Evolutionary conservation across 2,888 invertebrate species (phyloP), one percentile per base, ranked within the genome.

Genomic region (Lasioglossum leucozonium): DNA sequence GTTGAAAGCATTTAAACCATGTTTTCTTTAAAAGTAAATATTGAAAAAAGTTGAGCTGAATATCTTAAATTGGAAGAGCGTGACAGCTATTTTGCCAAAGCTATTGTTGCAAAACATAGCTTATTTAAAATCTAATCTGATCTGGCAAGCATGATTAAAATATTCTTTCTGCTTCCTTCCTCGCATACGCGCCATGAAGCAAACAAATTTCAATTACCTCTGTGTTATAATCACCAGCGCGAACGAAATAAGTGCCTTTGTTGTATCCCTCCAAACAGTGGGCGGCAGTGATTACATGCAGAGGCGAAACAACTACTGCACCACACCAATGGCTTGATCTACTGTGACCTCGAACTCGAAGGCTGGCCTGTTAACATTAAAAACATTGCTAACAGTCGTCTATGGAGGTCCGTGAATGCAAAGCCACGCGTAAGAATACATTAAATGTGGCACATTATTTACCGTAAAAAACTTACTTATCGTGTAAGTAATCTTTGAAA

Each of bases 161-260:
- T 16, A 11, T 16, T 42, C 42, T 11, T 42, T n/a, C n/a, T 42
- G 13, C 42, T 42, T 16, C 13, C 16, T 44, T 44, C 16, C 44
- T 44, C 44, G 4, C 16, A 44, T 44, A 44, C 44, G 16, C 44
- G 16, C 0, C 4, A 44, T 44, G 4, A 16, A 2, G 13, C 0
- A 16, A 55, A n/a, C 6, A 62, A 30, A 42, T 26, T 55, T 62
- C 22, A 82, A 95, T 95, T 89, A 96, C 96, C 93, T 97, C 96
- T 0, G 96, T 96, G 92, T 97, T 96, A 92, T 97, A 97, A 95
- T 98, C 98, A 0, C 98, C 98, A 72, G 97, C 96, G 0, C 97
- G 96, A 0, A 98, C 95, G 74, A 97, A 95, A 92, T 97, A 97
- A 0, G 96, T 96, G 11, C 96, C 96, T 94, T 97, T 97, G 18